phyloP scores from a whole-genome alignment of 2,797 vertebrate genomes.

The Microctenopoma lineatum region DNA sequence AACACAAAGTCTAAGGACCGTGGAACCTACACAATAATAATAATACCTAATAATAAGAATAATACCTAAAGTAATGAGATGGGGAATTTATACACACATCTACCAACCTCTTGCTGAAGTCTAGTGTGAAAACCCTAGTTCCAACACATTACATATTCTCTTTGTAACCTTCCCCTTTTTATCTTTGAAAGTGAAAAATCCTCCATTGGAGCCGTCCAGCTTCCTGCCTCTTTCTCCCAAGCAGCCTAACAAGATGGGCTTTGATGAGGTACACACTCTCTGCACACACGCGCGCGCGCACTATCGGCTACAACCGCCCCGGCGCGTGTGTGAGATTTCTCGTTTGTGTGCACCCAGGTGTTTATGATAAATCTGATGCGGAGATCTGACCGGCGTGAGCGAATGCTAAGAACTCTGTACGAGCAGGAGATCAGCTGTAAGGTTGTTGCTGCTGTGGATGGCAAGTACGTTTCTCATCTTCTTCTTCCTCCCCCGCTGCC shows the following conservation, averaged over 20 bases:
- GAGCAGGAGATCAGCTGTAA: slow-evolving; percentile 88
- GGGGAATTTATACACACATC: not conserved
- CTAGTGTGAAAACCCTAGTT: slow-evolving; percentile 2
- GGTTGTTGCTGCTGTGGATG: slow-evolving; percentile 89
- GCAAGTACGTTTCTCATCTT: slow-evolving; percentile 86
- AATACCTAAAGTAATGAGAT: not conserved
- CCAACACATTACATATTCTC: slow-evolving; percentile 49
- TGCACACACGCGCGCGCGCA: slow-evolving; percentile 6
- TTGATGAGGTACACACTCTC: slow-evolving; percentile 90
- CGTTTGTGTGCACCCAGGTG: slow-evolving; percentile 80
- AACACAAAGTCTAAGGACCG: not conserved
- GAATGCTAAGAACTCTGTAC: slow-evolving; percentile 85
- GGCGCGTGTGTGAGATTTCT: slow-evolving; percentile 35
- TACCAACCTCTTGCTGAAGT: not conserved
- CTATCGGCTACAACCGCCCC: not conserved
- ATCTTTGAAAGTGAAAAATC: slow-evolving; percentile 86
- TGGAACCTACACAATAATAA: slow-evolving; percentile 5
- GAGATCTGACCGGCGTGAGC: slow-evolving; percentile 84
- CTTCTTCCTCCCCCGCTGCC: slow-evolving; percentile 39
- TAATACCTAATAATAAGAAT: not conserved
- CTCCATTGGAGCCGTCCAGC: slow-evolving; percentile 89
- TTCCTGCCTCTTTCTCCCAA: slow-evolving; percentile 87
- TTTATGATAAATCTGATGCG: slow-evolving; percentile 93
- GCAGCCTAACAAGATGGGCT: slow-evolving; percentile 93
- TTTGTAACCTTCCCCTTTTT: slow-evolving; percentile 49